Evolutionary conservation across 2,888 invertebrate genomes (phyloP), one percentile per base, ranked within the genome.

Genomic region (Palloptera scutellata): DNA sequence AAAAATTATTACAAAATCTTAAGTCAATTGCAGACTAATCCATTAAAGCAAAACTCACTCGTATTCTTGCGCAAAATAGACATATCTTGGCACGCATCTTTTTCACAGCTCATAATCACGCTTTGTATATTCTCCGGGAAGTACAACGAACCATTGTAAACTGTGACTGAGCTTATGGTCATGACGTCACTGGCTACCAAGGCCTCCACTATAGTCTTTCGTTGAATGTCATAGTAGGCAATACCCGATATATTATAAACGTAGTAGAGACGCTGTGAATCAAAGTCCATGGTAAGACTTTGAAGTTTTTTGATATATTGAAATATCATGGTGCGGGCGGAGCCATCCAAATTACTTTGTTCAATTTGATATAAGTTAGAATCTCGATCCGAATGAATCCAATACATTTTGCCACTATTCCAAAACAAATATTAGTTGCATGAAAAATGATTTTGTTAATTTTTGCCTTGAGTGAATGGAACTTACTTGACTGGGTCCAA

Each of bases 241-340:
- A 87, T 87, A 54, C 88, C 86, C 10, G 87, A 86, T 55, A 86
- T 76, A 45, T 80, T 80, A 19, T 89, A 89, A 2, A 91, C 88
- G 90, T 93, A 95, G 86, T 93, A 95, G 66, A 96, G 83, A 1
- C 89, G 87, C 70, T 88, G 84, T 1, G 84, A 82, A 30, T 86
- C 86, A 67, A 87, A 83, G 81, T 92, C 92, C 78, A 91, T 83
- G 13, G 87, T 86, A 76, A 92, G 79, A 80, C 91, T 91, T 88
- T 86, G 74, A 73, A 84, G 74, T 1, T 75, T 77, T 61, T 81
- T 77, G 11, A 81, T 76, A 59, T 80, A 78, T 20, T 77, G 76
- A 19, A 77, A 74, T 13, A 85, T 74, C 11, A 78, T 61, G 1
- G 74, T 77, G 1, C 88, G 85, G 15, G 81, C 82, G 53, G 86